Percentiles rank a stretch among this genome's conserved stretches.
Conservation (phyloP, 2,113 vertebrate genomes). For the Nanorana parkeri region DNA sequence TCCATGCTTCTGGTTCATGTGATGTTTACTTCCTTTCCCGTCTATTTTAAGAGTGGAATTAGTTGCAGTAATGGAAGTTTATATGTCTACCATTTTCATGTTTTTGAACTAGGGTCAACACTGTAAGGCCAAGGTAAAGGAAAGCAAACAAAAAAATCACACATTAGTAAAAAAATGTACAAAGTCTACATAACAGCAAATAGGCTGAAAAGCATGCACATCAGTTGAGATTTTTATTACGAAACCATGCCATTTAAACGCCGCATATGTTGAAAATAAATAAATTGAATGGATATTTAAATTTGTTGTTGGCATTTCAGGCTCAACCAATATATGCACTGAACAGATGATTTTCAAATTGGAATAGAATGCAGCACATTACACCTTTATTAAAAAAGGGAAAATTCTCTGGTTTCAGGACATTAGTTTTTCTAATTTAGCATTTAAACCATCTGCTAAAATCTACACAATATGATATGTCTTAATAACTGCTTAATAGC, state of each 20-base stretch:
- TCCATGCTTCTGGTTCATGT: no score
- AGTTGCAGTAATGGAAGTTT: no score
- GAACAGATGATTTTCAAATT: conserved; percentile 9
- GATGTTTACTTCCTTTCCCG: no score
- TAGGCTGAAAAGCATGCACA: background rate
- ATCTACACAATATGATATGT: conserved; percentile 33
- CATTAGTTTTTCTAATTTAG: conserved; percentile 29
- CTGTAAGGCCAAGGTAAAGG: no score
- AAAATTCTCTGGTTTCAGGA: conserved; percentile 24
- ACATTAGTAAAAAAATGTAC: no score
- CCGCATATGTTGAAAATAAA: conserved; percentile 15
- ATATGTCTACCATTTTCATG: no score
- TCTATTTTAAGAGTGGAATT: no score
- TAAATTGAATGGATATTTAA: conserved; percentile 20
- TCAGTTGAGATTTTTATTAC: background rate
- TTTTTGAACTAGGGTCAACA: no score
- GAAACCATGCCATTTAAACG: background rate
- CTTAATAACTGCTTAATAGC: conserved; percentile 30
- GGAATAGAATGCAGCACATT: conserved; percentile 16
- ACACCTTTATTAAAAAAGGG: conserved; percentile 2
- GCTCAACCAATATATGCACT: conserved; percentile 5
- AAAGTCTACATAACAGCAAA: no score
- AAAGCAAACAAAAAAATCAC: no score
- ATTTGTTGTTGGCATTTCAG: conserved; percentile 26
- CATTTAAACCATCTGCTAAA: conserved; percentile 45